These are phyloP conservation scores for Tachyglossus aculeatus DNA, from an alignment of 2,797 vertebrate species.

Conservation along the genomic window DNA sequence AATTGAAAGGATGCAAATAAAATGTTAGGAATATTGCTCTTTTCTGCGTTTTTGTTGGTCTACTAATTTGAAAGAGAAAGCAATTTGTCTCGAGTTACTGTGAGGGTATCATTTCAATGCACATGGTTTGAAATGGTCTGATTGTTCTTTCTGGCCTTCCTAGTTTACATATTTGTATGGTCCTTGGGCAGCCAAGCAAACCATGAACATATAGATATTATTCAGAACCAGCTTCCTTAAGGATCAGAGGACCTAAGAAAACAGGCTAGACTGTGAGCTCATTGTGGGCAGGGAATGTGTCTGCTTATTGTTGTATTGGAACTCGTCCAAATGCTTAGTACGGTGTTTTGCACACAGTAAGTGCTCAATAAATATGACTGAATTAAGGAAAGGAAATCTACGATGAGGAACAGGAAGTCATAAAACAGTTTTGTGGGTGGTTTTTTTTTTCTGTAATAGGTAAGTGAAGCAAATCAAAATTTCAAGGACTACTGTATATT, in stretches of 20 bases:
- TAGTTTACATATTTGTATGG: background rate
- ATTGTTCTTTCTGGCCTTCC: background rate
- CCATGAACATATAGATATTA: background rate
- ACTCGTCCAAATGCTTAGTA: too few species aligned
- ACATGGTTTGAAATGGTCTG: conserved; percentile 12
- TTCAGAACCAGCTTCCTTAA: background rate
- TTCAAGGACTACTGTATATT: too few species aligned
- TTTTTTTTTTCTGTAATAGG: too few species aligned
- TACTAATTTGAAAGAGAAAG: background rate
- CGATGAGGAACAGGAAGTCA: too few species aligned
- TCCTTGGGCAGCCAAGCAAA: background rate
- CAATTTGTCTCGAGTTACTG: background rate
- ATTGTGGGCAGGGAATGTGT: too few species aligned
- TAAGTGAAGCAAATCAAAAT: too few species aligned
- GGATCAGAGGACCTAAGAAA: background rate
- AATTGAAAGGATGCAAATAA: conserved; percentile 3
- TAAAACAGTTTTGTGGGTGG: too few species aligned
- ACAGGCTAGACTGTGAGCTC: too few species aligned
- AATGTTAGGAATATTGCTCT: background rate
- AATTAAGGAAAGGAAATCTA: too few species aligned
- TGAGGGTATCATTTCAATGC: background rate
- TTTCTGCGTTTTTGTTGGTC: conserved; percentile 5
- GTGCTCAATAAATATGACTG: too few species aligned
- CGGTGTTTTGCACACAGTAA: too few species aligned
- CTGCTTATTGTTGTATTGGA: too few species aligned